Base-by-base conservation (phyloP, 2,888 invertebrate species). In the Drosophila colorata region DNA sequence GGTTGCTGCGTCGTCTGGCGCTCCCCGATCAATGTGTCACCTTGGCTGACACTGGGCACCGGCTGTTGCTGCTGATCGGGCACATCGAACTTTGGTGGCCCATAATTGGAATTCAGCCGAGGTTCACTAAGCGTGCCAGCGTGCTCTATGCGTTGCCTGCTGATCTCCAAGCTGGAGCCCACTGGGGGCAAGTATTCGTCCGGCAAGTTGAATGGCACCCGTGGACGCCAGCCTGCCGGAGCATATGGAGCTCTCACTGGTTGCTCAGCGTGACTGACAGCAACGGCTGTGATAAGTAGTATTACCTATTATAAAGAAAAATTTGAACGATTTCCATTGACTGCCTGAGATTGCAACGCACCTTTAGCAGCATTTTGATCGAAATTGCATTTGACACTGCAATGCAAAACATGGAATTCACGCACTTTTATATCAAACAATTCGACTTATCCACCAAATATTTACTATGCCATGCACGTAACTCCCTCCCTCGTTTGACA, bases 151-250 rank as follows among this genome's bases (percentile, higher is more conserved):
- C 87, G 88, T 47, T 90, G 81, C 61, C 89, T 87, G 13, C 74
- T 90, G 7, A 92, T 81, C 55, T 91, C 89, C 2, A 78, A 64
- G n/a, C 52, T 65, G n/a, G 76, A 64, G 4, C 60, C 60, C 11
- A 7, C 9, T 5, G 88, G 74, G 0, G 89, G 80, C 18, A 81
- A 56, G 59, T 81, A 87, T 59, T 76, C 69, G 23, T 74, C 75
- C 4, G 93, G 93, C n/a, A 93, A 63, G 25, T 85, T 77, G 49
- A 93, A 92, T 4, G 90, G 87, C 20, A 88, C 81, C 23, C 85
- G 80, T 11, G 93, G 93, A 35, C 90, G 91, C 92, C 92, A 93
- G 8, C 93, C 93, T 5, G 92, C 80, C 2, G 93, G 81, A 1
- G 91, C 88, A 80, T 93, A 93, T 2, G 92, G 91, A 13, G 72